Base-by-base conservation (phyloP, 2,113 vertebrate genomes). In the Penelope pileata region DNA sequence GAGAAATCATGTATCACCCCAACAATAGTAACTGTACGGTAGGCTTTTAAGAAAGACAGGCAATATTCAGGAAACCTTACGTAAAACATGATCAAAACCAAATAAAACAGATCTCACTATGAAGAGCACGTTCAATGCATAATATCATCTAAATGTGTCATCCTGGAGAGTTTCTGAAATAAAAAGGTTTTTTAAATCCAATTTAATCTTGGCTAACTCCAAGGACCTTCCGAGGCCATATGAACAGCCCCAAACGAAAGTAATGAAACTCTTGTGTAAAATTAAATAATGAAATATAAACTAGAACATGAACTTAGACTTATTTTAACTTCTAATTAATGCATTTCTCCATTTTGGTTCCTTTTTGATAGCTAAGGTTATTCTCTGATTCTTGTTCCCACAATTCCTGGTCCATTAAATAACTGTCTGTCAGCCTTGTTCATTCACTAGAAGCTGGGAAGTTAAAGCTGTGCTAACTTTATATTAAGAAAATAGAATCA, bases 201-300 rank as follows among this genome's bases (percentile, higher is more conserved):
- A 53, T 90, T 74, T 80, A 76, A 92, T 85, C 38, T 68, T 85
- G 7, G 18, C 7, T 58, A 78, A 62, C 15, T 88, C 15, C 58
- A 90, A 93, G 26, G n/a, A 88, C 51, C 5, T 70, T 88, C 16
- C n/a, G 69, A 92, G 56, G 23, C 59, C 34, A 60, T 73, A 54
- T 73, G 58, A 78, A 86, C 79, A 80, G 19, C 1, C 9, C 50
- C 13, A 47, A 48, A 86, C 64, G 2, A 75, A 93, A 91, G 67
- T 48, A 87, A 79, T 70, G 24, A 91, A 94, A 58, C 3, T 60
- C 14, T 34, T 78, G 13, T 60, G n/a, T 82, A 34, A 91, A 92
- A 77, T 50, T 90, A 42, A 93, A 38, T 53, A 92, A 60, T 69
- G 48, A 89, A 89, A 88, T 89, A 89, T n/a, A 91, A 90, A 73